These are phyloP conservation scores for Drosophila bifasciata DNA, from an alignment of 1,140 invertebrate species.

Conservation along the genomic window DNA sequence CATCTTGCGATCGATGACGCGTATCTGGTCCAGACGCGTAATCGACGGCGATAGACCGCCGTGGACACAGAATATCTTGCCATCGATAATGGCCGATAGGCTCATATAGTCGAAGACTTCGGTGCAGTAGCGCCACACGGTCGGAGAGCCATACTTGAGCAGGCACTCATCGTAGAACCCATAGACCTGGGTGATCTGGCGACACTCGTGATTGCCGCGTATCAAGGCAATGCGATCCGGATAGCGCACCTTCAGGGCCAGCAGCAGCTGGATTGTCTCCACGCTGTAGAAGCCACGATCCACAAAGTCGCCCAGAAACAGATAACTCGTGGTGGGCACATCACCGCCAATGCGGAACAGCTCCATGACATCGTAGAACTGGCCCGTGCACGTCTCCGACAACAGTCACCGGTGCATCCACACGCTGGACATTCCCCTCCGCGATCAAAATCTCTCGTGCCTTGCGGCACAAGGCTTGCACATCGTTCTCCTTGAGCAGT, in stretches of 20 bases:
- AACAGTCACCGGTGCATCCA: conserved; percentile 99
- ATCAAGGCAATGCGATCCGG: conserved; percentile 99
- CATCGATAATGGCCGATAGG: conserved; percentile 99
- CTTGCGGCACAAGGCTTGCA: conserved; percentile 98
- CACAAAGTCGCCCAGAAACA: conserved; percentile 99
- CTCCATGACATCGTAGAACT: conserved; percentile 99
- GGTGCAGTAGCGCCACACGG: conserved; percentile 99
- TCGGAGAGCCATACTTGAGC: conserved; percentile 98
- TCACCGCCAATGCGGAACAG: conserved; percentile 99
- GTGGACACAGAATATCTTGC: conserved; percentile 99
- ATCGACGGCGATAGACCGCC: conserved; percentile 99
- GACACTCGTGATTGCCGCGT: conserved; percentile 97
- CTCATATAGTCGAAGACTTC: conserved; percentile 99
- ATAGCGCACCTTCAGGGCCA: conserved; percentile 99
- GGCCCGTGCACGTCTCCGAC: conserved; percentile 99
- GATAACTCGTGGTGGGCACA: conserved; percentile 98
- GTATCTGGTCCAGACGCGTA: conserved; percentile 98
- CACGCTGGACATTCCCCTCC: conserved; percentile 99
- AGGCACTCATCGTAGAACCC: conserved; percentile 99
- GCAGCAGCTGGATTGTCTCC: conserved; percentile 98
- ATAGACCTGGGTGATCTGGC: conserved; percentile 99
- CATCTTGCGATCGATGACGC: conserved; percentile 98
- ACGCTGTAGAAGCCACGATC: conserved; percentile 99
- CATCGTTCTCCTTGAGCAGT: conserved; percentile 95
- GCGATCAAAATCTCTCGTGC: conserved; percentile 99